These are phyloP conservation scores for Otolemur garnettii DNA, from an alignment of 2,113 vertebrate species.

Conservation along the genomic window DNA sequence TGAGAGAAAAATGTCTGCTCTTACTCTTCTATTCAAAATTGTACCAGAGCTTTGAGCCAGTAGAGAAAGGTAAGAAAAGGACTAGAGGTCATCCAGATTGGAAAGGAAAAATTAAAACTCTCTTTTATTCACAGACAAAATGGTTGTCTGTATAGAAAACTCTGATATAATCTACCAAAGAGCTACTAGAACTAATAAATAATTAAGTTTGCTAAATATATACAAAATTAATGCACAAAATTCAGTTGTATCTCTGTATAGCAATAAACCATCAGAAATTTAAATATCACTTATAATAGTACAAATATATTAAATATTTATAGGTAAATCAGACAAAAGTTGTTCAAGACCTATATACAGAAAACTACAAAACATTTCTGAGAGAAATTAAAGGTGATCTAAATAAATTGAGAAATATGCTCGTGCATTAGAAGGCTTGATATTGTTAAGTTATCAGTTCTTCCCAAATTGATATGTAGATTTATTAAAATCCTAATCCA, in stretches of 20 bases:
- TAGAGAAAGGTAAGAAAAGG: not conserved
- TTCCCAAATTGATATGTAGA: not conserved
- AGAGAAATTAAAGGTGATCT: constrained; percentile 47
- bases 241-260: not conserved
- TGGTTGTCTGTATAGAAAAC: not conserved
- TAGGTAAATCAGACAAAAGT: constrained; percentile 19
- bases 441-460: not conserved
- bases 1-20: not conserved
- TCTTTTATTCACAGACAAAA: not conserved
- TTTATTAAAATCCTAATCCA: not conserved
- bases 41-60: not conserved
- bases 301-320: not conserved
- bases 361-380: constrained; percentile 33
- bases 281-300: not conserved
- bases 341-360: not conserved
- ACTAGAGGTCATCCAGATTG: not conserved
- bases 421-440: not conserved
- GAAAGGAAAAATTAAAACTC: constrained; percentile 12
- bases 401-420: not conserved
- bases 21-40: constrained; percentile 4
- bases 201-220: constrained; percentile 4
- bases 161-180: not conserved
- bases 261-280: not conserved
- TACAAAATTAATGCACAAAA: constrained; percentile 23
- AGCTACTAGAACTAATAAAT: constrained; percentile 4